Evolutionary conservation across 1,140 invertebrate species (phyloP).

Genomic region (Andrena cerasifolii): DNA sequence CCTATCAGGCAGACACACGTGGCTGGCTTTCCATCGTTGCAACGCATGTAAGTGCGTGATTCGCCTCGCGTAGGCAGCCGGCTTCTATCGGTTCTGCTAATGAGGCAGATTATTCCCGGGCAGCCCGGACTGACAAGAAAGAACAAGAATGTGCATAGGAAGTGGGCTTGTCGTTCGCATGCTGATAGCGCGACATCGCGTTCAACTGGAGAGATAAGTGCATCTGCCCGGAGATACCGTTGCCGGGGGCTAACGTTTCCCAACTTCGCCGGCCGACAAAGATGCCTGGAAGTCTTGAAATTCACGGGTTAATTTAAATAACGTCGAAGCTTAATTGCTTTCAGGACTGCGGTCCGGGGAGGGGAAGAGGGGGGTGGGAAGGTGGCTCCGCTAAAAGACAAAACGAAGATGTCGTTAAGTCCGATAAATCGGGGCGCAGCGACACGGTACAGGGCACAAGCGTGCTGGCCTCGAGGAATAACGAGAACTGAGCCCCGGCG

Average conservation of each 20-base stretch:
- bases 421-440: slow-evolving; percentile 3
- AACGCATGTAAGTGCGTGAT: slow-evolving; percentile 15
- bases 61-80: slow-evolving; percentile 55
- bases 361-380: too few relatives aligned
- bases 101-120: slow-evolving; percentile 71
- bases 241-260: slow-evolving; percentile 56
- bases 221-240: slow-evolving; percentile 62
- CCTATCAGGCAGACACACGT: not conserved
- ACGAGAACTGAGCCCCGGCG: not conserved
- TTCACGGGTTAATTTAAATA: slow-evolving; percentile 34
- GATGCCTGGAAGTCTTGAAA: slow-evolving; percentile 16
- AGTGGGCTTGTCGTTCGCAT: slow-evolving; percentile 70
- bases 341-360: not conserved
- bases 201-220: slow-evolving; percentile 64
- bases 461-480: not conserved
- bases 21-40: slow-evolving; percentile 19
- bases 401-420: slow-evolving; percentile 8
- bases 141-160: slow-evolving; percentile 71
- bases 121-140: slow-evolving; percentile 61
- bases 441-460: not conserved
- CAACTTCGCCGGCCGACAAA: slow-evolving; percentile 24
- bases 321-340: slow-evolving; percentile 14
- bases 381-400: not conserved
- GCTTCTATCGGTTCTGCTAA: slow-evolving; percentile 67
- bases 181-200: slow-evolving; percentile 64